A percentile compares a stretch with the other conserved stretches of the same genome.
Conservation (phyloP, 2,888 invertebrate species). For the Sesia apiformis region DNA sequence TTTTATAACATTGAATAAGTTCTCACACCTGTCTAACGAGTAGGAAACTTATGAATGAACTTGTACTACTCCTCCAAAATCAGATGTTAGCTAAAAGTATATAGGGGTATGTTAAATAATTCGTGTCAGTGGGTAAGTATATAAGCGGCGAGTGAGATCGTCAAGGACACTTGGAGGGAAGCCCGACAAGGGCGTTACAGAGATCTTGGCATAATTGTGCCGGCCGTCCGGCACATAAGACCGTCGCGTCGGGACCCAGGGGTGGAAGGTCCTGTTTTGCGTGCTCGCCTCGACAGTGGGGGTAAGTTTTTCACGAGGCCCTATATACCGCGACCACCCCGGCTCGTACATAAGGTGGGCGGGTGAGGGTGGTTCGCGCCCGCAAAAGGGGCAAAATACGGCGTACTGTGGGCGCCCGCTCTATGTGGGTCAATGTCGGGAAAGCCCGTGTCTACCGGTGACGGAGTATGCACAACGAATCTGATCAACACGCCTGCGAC, state of each 20-base stretch:
- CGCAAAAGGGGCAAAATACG: slow-evolving; percentile 76
- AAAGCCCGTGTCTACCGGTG: slow-evolving; percentile 75
- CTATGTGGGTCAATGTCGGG: slow-evolving; percentile 77
- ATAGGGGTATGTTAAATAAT: slow-evolving; percentile 15
- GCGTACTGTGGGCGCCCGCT: slow-evolving; percentile 73
- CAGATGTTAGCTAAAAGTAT: neutral
- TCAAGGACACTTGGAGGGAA: slow-evolving; percentile 49
- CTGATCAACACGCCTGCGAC: slow-evolving; percentile 70
- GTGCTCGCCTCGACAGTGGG: slow-evolving; percentile 65
- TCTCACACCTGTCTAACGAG: neutral
- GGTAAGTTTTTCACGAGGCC: slow-evolving; percentile 75
- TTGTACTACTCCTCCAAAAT: slow-evolving; percentile 10
- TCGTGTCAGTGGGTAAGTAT: slow-evolving; percentile 35
- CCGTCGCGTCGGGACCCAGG: slow-evolving; percentile 53
- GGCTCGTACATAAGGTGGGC: slow-evolving; percentile 72
- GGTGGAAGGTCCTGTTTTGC: slow-evolving; percentile 72
- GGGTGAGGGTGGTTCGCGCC: slow-evolving; percentile 70
- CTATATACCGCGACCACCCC: slow-evolving; percentile 75
- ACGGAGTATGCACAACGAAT: slow-evolving; percentile 74
- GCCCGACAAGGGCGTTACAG: slow-evolving; percentile 37
- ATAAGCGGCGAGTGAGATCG: slow-evolving; percentile 44
- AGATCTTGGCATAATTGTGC: slow-evolving; percentile 34
- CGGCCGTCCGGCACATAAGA: slow-evolving; percentile 41
- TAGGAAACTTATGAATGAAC: slow-evolving; percentile 8
- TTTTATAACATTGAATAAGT: no score